Evolutionary conservation across 2,888 invertebrate genomes (phyloP).

Genomic region (Ophioninae sp.): DNA sequence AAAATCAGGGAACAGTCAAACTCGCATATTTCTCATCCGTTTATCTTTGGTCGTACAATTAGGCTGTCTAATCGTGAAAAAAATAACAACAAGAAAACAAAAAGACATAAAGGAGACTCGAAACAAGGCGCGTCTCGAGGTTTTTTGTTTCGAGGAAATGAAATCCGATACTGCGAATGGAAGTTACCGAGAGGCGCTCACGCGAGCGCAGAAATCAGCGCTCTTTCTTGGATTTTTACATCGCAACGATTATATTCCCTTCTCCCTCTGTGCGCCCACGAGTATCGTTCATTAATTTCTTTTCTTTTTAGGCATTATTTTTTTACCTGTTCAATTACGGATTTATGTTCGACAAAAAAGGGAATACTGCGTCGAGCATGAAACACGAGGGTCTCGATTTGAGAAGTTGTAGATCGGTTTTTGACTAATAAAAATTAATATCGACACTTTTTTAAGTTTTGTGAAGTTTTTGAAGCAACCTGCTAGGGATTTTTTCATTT

Average conservation of each 20-base stretch:
- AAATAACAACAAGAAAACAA: constrained; percentile 1
- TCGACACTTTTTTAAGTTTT: neutral
- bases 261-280: neutral
- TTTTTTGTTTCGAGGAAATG: constrained; percentile 9
- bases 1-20: constrained; percentile 25
- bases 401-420: neutral
- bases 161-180: constrained; percentile 21
- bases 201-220: constrained; percentile 4
- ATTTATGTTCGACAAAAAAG: neutral
- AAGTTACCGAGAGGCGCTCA: constrained; percentile 7
- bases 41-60: constrained; percentile 60
- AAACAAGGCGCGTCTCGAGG: neutral
- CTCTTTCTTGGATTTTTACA: neutral
- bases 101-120: constrained; percentile 1
- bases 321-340: neutral
- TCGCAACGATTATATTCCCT: neutral
- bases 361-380: neutral
- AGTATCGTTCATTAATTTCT: neutral
- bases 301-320: neutral
- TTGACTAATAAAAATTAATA: neutral
- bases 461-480: neutral
- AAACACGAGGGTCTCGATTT: neutral
- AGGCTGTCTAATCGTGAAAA: constrained; percentile 23
- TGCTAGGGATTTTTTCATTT: neutral
- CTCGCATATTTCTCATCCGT: constrained; percentile 44